Percentiles rank a stretch among this genome's conserved stretches.
Evolutionary conservation across 2,888 invertebrate genomes (phyloP).

Genomic region (Anoplius nigerrimus): DNA sequence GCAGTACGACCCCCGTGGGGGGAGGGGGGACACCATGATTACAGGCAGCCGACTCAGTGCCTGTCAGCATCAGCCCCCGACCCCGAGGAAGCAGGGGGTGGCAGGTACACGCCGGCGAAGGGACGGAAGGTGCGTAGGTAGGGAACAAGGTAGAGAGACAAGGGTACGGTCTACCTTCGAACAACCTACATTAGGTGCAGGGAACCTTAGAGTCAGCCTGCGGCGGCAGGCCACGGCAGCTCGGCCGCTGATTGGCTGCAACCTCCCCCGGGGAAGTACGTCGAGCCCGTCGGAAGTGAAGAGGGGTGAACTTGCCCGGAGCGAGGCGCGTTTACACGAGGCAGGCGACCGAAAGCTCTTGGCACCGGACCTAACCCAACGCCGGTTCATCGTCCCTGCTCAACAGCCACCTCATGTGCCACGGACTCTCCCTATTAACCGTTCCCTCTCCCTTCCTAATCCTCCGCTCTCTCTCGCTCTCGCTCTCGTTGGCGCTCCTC

Average conservation of each 20-base stretch:
- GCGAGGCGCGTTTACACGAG: conserved; percentile 47
- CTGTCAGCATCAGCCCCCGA: too few relatives aligned
- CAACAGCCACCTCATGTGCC: neutral
- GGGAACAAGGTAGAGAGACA: conserved; percentile 28
- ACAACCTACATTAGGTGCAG: conserved; percentile 47
- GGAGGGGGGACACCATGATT: neutral
- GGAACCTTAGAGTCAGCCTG: conserved; percentile 49
- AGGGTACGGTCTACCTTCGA: conserved; percentile 46
- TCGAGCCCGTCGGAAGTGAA: conserved; percentile 49
- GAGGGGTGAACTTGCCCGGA: conserved; percentile 54
- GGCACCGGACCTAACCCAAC: conserved; percentile 38
- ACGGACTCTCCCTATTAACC: neutral
- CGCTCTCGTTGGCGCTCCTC: conserved; percentile 19
- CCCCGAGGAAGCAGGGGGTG: neutral
- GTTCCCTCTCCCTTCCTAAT: conserved; percentile 2
- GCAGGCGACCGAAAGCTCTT: conserved; percentile 21
- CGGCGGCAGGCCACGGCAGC: conserved; percentile 44
- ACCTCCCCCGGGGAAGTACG: conserved; percentile 59
- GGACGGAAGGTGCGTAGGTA: conserved; percentile 1
- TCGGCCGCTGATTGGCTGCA: conserved; percentile 56
- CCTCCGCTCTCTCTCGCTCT: conserved; percentile 21
- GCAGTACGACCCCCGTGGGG: neutral
- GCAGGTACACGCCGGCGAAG: neutral
- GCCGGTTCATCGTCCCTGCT: too few relatives aligned
- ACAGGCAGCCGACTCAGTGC: too few relatives aligned